These are phyloP conservation scores for Rhamnusium bicolor DNA, from an alignment of 2,888 invertebrate genomes.

Conservation along the genomic window DNA sequence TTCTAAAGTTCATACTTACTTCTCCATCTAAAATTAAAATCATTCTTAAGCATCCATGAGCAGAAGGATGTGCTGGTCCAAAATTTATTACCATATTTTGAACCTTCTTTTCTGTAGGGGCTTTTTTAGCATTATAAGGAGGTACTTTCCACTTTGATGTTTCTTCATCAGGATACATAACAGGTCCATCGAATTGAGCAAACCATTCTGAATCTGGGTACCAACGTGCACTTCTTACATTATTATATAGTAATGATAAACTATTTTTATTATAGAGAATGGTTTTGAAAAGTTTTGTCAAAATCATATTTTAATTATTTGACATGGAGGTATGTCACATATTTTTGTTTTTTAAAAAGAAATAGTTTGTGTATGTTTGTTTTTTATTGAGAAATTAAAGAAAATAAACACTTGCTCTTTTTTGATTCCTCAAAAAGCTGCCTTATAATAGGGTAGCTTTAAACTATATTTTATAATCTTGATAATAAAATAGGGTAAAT, in stretches of 20 bases:
- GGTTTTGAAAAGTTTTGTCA: constrained; percentile 27
- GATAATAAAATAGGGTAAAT: too few species aligned
- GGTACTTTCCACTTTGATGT: constrained; percentile 59
- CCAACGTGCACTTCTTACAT: constrained; percentile 70
- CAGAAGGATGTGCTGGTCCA: constrained; percentile 93
- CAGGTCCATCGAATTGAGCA: constrained; percentile 73
- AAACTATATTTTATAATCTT: too few species aligned
- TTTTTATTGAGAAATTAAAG: neutral
- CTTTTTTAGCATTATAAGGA: constrained; percentile 34
- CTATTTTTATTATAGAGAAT: neutral
- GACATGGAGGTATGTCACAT: neutral
- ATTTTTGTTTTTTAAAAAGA: neutral
- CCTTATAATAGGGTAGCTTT: too few species aligned
- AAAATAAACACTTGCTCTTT: too few species aligned
- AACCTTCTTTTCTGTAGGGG: constrained; percentile 45
- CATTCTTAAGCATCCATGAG: constrained; percentile 89
- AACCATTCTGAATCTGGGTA: constrained; percentile 78
- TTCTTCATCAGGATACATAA: constrained; percentile 74
- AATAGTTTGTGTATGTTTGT: too few species aligned
- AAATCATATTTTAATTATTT: constrained; percentile 18
- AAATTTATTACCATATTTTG: constrained; percentile 76
- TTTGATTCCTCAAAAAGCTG: too few species aligned
- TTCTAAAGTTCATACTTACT: constrained; percentile 62
- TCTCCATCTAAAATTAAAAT: constrained; percentile 89
- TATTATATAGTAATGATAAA: neutral